Evolutionary conservation across 1,140 invertebrate species (phyloP), one percentile per base, ranked within the genome.

Genomic region (Bactericera cockerelli): DNA sequence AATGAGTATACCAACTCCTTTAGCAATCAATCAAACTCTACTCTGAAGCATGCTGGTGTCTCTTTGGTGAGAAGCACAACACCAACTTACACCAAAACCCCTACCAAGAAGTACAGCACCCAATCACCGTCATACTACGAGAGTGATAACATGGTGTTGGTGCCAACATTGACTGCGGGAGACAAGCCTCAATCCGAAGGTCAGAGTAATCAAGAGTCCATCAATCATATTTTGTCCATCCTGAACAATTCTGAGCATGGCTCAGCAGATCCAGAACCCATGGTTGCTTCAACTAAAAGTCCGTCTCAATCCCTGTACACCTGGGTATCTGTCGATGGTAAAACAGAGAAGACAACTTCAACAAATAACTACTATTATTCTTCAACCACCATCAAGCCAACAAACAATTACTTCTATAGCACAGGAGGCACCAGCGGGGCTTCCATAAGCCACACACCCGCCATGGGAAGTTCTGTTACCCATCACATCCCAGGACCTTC

Each of bases 131-230:
- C 61, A 56, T 14, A 59, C 56, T 16, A 39, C 36, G 26, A 62
- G 36, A 59, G 21, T 3, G 70, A 72, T 11, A 70, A 73, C 42
- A 68, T 78, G 25, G 67, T 80, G 0, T 66, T 75, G 33, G 72
- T 80, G 1, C 76, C 76, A 4, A 79, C 76, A 0, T 73, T 79
- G 2, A 72, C 67, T 6, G 74, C 76, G 24, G 67, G 70, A n/a
- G 66, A 67, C 0, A 68, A 71, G 22, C 68, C 70, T 22, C 71
- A 70, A 11, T 67, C 70, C 49, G 70, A 71, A 28, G 70, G 71
- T 25, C 57, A 31, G 16, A 60, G 59, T 0, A 64, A 68, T 70
- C 71, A 54, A 66, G 73, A 59, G 69, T 78, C 63, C 63, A 77
- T 72, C 67, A 77, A 71, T 11, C 73, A 73, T 56, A 73, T 74